A percentile compares a stretch with the other conserved stretches of the same genome.
phyloP scores from a whole-genome alignment of 2,113 vertebrate genomes.

The Chaenogobius annularis region DNA sequence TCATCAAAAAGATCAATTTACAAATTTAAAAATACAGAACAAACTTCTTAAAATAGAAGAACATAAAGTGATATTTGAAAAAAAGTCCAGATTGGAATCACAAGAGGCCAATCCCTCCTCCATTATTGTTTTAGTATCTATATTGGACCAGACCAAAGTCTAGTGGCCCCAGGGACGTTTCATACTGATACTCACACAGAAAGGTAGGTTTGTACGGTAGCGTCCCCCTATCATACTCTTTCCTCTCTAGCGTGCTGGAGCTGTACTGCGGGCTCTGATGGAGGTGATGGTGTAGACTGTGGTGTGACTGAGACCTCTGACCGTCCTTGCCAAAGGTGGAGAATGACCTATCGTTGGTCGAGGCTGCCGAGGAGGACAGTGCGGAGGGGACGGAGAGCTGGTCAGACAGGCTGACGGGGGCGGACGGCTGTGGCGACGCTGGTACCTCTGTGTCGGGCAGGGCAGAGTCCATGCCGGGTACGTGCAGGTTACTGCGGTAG shows the following conservation, averaged over 20 bases:
- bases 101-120: conserved; percentile 39
- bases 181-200: conserved; percentile 95
- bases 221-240: conserved; percentile 95
- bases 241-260: conserved; percentile 90
- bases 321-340: conserved; percentile 98
- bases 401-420: conserved; percentile 62
- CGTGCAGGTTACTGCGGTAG: conserved; percentile 98
- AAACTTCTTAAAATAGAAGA: conserved; percentile 48
- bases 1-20: conserved; percentile 46
- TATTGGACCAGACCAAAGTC: conserved; percentile 72
- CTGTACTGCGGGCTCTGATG: conserved; percentile 74
- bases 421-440: conserved; percentile 25
- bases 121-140: conserved; percentile 50
- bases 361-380: conserved; percentile 55
- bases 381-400: conserved; percentile 63
- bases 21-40: conserved; percentile 1
- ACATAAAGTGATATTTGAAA: conserved; percentile 21
- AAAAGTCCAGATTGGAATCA: conserved; percentile 67
- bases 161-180: conserved; percentile 71
- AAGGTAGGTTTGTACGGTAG: conserved; percentile 97
- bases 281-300: conserved; percentile 79
- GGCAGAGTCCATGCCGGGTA: conserved; percentile 95
- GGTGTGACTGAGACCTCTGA: conserved; percentile 86
- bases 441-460: conserved; percentile 98
- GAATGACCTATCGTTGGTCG: conserved; percentile 89